Evolutionary conservation across 2,888 invertebrate genomes (phyloP).

Genomic region (Philereme transversata): DNA sequence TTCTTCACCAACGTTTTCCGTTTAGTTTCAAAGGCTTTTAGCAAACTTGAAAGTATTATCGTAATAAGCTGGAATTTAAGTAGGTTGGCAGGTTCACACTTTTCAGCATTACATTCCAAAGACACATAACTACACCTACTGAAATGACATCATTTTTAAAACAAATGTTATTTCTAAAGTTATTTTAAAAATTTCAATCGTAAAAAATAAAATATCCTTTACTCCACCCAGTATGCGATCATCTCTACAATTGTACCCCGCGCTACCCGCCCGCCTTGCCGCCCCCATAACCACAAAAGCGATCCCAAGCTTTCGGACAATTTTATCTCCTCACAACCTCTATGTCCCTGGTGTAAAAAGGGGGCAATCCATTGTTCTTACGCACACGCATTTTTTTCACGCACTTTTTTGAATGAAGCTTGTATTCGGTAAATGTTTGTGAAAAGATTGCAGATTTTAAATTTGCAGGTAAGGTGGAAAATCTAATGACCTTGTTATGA

Average conservation of each 20-base stretch:
- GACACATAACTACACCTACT: too few species aligned
- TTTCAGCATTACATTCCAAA: too few species aligned
- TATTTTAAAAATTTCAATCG: too few species aligned
- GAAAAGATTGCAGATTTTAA: too few species aligned
- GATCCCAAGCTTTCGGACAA: conserved; percentile 55
- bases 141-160: too few species aligned
- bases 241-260: not conserved
- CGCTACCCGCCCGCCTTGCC: conserved; percentile 19
- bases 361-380: conserved; percentile 85
- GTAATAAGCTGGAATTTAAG: too few species aligned
- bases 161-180: too few species aligned
- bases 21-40: too few species aligned
- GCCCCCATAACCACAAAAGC: conserved; percentile 53
- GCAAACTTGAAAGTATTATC: too few species aligned
- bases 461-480: not conserved
- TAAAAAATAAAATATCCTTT: not conserved
- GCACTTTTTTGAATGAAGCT: conserved; percentile 27
- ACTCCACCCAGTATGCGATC: not conserved
- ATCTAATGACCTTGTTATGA: too few species aligned
- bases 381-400: conserved; percentile 81
- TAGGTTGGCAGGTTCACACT: too few species aligned
- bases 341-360: conserved; percentile 82
- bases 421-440: not conserved
- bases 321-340: conserved; percentile 64
- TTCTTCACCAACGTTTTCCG: too few species aligned